Percentiles rank a stretch among this genome's conserved stretches.
These are phyloP conservation scores for Drosophila nigromelanica DNA, from an alignment of 1,140 invertebrate genomes.

Conservation along the genomic window DNA sequence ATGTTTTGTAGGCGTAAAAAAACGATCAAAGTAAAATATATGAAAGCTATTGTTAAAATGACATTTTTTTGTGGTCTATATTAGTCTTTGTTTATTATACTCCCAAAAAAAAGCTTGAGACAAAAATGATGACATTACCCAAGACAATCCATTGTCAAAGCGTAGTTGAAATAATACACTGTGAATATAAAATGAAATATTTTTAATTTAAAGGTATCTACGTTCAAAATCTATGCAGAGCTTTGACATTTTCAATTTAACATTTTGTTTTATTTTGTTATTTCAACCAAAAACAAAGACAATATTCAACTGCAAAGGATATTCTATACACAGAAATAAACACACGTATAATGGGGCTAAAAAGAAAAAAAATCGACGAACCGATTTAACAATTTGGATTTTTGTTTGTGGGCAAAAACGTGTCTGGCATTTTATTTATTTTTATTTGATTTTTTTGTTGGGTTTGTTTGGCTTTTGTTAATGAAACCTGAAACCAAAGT, in stretches of 20 bases:
- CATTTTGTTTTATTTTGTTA: slow-evolving; percentile 1
- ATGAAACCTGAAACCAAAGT: slow-evolving; percentile 50
- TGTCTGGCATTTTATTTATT: slow-evolving; percentile 39
- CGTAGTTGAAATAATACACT: neutral
- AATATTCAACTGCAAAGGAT: neutral
- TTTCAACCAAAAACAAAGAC: neutral
- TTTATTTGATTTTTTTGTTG: too few relatives aligned
- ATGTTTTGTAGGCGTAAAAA: too few relatives aligned
- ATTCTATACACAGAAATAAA: neutral
- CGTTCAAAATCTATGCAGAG: neutral
- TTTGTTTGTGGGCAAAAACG: slow-evolving; percentile 34
- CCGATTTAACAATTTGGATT: slow-evolving; percentile 45
- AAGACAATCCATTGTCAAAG: neutral
- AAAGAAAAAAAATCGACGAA: neutral
- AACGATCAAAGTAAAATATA: too few relatives aligned
- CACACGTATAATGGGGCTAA: neutral
- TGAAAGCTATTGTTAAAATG: too few relatives aligned
- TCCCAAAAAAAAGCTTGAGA: neutral
- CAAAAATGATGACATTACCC: neutral
- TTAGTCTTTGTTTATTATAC: neutral
- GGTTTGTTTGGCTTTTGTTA: slow-evolving; percentile 24
- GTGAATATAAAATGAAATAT: neutral
- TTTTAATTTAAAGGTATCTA: slow-evolving; percentile 7
- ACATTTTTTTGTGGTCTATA: too few relatives aligned
- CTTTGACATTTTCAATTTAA: slow-evolving; percentile 6